phyloP scores from a whole-genome alignment of 2,888 invertebrate species.

The Hololepta plana region DNA sequence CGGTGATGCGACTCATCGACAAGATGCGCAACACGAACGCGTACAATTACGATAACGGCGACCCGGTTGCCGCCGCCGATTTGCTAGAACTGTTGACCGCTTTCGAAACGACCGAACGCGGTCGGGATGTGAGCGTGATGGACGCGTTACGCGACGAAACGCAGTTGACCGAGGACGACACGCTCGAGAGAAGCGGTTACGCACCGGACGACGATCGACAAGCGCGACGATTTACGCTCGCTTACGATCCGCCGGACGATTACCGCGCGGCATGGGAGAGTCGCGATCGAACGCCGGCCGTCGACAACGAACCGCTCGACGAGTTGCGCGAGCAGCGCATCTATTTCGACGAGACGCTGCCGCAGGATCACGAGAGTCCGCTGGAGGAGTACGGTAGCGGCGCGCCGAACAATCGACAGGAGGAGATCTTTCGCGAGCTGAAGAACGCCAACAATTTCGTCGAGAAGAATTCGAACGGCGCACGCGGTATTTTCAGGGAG shows the following conservation, averaged over 20 bases:
- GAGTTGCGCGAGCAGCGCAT: conserved; percentile 33
- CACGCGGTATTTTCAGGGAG: conserved; percentile 13
- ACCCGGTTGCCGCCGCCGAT: conserved; percentile 8
- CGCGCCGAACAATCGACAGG: conserved; percentile 6
- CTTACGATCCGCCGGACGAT: conserved; percentile 29
- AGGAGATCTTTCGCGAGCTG: conserved; percentile 18
- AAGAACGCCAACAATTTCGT: conserved; percentile 13
- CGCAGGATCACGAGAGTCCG: conserved; percentile 8
- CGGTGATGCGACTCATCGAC: conserved; percentile 10
- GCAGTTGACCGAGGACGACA: conserved; percentile 4
- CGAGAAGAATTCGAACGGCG: conserved; percentile 7
- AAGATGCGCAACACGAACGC: no score
- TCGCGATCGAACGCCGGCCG: conserved; percentile 16
- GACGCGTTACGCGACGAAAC: neutral
- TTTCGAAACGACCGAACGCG: conserved; percentile 2
- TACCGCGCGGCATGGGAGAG: conserved; percentile 28
- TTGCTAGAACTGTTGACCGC: conserved; percentile 7
- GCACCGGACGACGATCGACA: no score
- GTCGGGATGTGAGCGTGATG: neutral
- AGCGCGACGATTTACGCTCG: conserved; percentile 22
- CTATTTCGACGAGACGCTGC: conserved; percentile 30
- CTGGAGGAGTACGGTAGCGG: conserved; percentile 21
- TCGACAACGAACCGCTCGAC: conserved; percentile 14
- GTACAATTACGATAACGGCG: no score
- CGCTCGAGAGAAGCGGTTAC: conserved; percentile 6